Conservation (phyloP, 2,113 vertebrate species). For the Centrocercus urophasianus region DNA sequence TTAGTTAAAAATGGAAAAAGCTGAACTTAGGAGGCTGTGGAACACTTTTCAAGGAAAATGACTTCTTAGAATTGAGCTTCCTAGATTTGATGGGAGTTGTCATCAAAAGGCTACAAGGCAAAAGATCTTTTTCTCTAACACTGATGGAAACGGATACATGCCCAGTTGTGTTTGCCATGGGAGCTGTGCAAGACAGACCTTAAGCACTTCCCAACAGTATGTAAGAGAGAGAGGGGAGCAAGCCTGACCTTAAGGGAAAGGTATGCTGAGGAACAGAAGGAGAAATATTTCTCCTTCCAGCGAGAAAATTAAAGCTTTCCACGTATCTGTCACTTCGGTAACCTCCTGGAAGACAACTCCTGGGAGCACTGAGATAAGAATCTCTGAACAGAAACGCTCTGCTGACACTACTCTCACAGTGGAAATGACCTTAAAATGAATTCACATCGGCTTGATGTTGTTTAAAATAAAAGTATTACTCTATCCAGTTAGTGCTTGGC, state of each 20-base stretch:
- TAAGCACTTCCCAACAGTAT: background rate
- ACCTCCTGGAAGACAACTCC: constrained; percentile 16
- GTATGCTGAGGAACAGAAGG: background rate
- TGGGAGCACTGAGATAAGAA: constrained; percentile 8
- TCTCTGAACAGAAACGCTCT: background rate
- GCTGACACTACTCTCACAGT: background rate
- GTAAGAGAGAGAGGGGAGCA: background rate
- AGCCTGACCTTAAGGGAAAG: background rate
- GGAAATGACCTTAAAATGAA: background rate
- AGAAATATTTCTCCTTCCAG: background rate
- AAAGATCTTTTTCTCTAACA: background rate
- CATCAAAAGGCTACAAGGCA: background rate
- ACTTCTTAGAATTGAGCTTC: background rate
- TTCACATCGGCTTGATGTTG: background rate
- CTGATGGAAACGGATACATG: background rate
- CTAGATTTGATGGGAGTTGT: background rate
- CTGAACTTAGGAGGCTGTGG: background rate
- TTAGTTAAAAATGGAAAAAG: background rate
- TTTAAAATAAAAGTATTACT: constrained; percentile 23
- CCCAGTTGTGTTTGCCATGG: background rate
- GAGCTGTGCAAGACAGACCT: background rate
- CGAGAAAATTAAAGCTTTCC: background rate
- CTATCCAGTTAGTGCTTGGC: background rate
- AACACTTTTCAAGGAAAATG: background rate
- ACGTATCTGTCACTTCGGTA: background rate